Percentiles rank a stretch among this genome's conserved stretches.
Evolutionary conservation across 2,888 invertebrate species (phyloP).

Genomic region (Celastrina argiolus): DNA sequence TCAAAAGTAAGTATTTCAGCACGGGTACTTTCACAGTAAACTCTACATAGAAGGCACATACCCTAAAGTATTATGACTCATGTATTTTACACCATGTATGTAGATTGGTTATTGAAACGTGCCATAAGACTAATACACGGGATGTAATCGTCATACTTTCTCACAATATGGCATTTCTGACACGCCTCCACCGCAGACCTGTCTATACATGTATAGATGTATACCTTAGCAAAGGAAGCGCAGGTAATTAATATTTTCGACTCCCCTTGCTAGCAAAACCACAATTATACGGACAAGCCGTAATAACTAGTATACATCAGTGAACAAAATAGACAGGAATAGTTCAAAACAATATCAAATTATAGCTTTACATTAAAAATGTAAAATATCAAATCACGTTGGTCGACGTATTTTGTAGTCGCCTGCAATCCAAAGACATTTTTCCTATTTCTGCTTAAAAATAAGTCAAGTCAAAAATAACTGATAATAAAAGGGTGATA

Average conservation of each 20-base stretch:
- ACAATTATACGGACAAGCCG: slow-evolving; percentile 1
- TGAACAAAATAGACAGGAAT: slow-evolving; percentile 3
- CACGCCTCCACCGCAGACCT: too few relatives aligned
- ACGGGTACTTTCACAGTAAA: too few relatives aligned
- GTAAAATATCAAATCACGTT: background rate
- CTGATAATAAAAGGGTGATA: too few relatives aligned
- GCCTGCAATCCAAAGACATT: too few relatives aligned
- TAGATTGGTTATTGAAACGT: too few relatives aligned
- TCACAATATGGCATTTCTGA: background rate
- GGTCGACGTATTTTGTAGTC: background rate
- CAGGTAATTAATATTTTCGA: slow-evolving; percentile 19
- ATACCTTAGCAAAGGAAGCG: slow-evolving; percentile 10
- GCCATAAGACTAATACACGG: too few relatives aligned
- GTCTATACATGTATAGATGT: background rate
- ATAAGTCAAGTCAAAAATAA: too few relatives aligned
- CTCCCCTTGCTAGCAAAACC: slow-evolving; percentile 12
- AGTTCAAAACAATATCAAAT: background rate
- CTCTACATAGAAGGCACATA: too few relatives aligned
- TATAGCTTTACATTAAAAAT: background rate
- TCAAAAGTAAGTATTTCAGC: too few relatives aligned
- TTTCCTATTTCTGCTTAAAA: too few relatives aligned
- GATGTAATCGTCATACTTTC: background rate
- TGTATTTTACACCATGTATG: too few relatives aligned
- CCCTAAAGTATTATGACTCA: too few relatives aligned
- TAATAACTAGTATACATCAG: slow-evolving; percentile 14